phyloP scores from a whole-genome alignment of 2,113 vertebrate genomes.

The Tor tambroides region DNA sequence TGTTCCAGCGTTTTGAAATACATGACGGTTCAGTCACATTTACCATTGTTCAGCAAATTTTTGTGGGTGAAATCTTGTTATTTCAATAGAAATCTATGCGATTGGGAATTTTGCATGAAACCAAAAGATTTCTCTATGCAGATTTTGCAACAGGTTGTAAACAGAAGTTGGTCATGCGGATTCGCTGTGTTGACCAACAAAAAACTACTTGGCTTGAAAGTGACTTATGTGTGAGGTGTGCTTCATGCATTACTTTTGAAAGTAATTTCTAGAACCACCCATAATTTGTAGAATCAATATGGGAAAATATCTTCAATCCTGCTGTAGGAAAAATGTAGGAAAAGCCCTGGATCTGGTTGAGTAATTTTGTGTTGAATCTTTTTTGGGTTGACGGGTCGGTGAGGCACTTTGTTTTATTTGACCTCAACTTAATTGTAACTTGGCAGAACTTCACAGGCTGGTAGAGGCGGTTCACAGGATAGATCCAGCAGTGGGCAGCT shows the following conservation, averaged over 20 bases:
- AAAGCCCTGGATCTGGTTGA: background rate
- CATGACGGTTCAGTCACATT: background rate
- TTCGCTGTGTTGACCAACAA: background rate
- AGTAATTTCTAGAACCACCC: background rate
- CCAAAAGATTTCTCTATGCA: background rate
- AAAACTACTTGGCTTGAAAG: background rate
- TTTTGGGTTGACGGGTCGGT: background rate
- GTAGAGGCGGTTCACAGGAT: background rate
- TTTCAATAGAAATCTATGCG: background rate
- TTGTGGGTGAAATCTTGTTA: background rate
- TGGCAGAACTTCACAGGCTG: background rate
- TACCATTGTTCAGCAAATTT: background rate
- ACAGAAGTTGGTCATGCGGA: background rate
- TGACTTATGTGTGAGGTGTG: no score
- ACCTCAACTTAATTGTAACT: constrained; percentile 7
- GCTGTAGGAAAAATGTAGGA: background rate
- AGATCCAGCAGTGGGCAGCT: constrained; percentile 4
- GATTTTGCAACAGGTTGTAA: background rate
- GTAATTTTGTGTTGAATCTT: background rate
- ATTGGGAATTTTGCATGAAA: background rate
- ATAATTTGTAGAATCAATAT: background rate
- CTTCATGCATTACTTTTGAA: background rate
- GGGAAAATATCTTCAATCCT: background rate
- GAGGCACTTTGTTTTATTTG: background rate
- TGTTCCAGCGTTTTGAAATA: background rate